A percentile compares a stretch with the other conserved stretches of the same genome.
Evolutionary conservation across 2,113 vertebrate genomes (phyloP).

Genomic region (Centrocercus urophasianus): DNA sequence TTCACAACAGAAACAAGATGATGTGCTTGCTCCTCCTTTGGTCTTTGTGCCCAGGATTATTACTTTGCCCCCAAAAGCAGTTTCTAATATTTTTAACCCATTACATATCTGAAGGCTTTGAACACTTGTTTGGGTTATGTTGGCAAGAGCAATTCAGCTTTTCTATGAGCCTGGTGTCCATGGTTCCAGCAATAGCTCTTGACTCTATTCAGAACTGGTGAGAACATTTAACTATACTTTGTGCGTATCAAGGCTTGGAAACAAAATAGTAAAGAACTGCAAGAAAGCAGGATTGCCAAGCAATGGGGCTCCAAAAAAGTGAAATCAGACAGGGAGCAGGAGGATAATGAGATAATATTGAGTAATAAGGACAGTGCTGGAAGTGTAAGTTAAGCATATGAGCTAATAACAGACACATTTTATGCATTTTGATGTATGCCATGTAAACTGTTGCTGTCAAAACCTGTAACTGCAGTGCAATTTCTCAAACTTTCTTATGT

Average conservation of each 20-base stretch:
- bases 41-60: slow-evolving; percentile 45
- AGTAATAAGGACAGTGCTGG: neutral
- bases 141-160: neutral
- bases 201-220: neutral
- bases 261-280: neutral
- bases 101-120: neutral
- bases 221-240: neutral
- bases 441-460: neutral
- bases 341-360: neutral
- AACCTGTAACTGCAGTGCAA: neutral
- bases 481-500: neutral
- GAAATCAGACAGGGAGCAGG: neutral
- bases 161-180: neutral
- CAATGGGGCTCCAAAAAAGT: neutral
- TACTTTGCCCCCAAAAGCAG: slow-evolving; percentile 46
- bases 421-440: fast-evolving
- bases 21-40: slow-evolving; percentile 27
- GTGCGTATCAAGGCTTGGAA: neutral
- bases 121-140: neutral
- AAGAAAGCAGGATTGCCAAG: neutral
- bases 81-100: slow-evolving; percentile 64
- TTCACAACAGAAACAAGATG: slow-evolving; percentile 56
- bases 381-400: neutral
- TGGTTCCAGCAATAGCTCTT: neutral
- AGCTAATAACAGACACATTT: neutral